Evolutionary conservation across 35 echinoderm and acorn worm species (phyloP), one percentile per base, ranked within the genome.

Genomic region (Apostichopus japonicus): DNA sequence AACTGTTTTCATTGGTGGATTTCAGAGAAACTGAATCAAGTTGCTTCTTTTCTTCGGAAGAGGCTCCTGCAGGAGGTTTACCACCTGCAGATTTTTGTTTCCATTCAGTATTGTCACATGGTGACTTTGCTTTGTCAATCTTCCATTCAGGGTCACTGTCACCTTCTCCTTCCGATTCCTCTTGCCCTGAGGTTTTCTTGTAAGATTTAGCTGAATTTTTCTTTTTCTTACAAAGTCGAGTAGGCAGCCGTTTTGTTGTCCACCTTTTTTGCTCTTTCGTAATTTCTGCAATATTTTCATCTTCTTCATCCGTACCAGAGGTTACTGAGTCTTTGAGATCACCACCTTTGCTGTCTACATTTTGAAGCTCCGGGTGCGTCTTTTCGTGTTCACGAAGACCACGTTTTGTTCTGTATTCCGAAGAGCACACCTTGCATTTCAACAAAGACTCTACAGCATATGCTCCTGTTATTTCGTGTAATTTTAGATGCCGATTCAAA

Each of bases 401-500:
- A 14, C 87, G 23, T 77, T 51, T 54, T 44, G 87, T 77, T 54
- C 87, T 52, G 33, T 73, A 90, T 21, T 71, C 55, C 6, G 27
- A 25, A 75, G 6, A 54, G 27, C 87, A 90, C 27, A 77, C 62
- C 17, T 54, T 22, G 17, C 87, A 90, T 17, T 90, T 90, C n/a
- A 75, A 54, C 21, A 90, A 65, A 53, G 63, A 6, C 55, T 90
- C 87, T 23, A 52, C 63, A 13, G 24, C 87, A 51, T 72, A 24
- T 16, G 24, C 87, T 27, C 63, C 62, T 6, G 55, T 16, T 44
- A 51, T 6, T n/a, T 23, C 21, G 71, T 90, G 87, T 9, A 90
- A 19, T 13, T 90, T 90, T 19, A 90, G 63, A 77, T 90, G 87
- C 15, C 44, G 24, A 55, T 90, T 90, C n/a, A 90, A 27, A 55